Percentiles rank a stretch among this genome's conserved stretches.
Evolutionary conservation across 2,113 vertebrate genomes (phyloP).

Genomic region (Anas platyrhynchos): DNA sequence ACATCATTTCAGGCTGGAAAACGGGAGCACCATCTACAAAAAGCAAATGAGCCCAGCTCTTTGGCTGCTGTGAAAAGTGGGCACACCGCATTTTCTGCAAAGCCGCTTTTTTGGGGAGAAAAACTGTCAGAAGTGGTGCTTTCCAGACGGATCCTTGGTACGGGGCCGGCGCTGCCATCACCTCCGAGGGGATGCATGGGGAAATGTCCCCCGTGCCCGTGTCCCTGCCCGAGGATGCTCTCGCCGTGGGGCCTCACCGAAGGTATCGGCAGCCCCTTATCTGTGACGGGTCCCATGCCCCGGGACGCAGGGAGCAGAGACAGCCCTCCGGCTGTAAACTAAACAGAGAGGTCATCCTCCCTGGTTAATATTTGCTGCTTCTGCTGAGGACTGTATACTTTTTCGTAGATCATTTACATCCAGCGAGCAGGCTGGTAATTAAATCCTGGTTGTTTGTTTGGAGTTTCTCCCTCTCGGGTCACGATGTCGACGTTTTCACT

Average conservation of each 20-base stretch:
- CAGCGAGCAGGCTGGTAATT: conserved; percentile 69
- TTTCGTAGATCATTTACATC: conserved; percentile 72
- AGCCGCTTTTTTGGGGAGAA: background rate
- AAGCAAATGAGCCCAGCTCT: rapidly evolving
- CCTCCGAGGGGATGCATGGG: background rate
- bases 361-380: conserved; percentile 72
- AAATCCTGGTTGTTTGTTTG: conserved; percentile 72
- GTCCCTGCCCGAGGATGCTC: rapidly evolving
- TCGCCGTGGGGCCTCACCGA: background rate
- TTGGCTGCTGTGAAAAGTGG: background rate
- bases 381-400: conserved; percentile 66
- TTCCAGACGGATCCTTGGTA: background rate
- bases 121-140: background rate
- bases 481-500: conserved; percentile 73
- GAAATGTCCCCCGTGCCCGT: background rate
- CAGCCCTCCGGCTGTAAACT: conserved; percentile 60
- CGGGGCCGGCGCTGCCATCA: background rate
- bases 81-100: background rate
- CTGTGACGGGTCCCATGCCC: conserved; percentile 48
- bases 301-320: conserved; percentile 35
- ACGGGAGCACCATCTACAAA: background rate
- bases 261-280: conserved; percentile 19
- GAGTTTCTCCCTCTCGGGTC: conserved; percentile 69
- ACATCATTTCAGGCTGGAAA: background rate
- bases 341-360: conserved; percentile 69